Evolutionary conservation across 2,888 invertebrate genomes (phyloP), one percentile per base, ranked within the genome.

Genomic region (Harpalus rubripes): DNA sequence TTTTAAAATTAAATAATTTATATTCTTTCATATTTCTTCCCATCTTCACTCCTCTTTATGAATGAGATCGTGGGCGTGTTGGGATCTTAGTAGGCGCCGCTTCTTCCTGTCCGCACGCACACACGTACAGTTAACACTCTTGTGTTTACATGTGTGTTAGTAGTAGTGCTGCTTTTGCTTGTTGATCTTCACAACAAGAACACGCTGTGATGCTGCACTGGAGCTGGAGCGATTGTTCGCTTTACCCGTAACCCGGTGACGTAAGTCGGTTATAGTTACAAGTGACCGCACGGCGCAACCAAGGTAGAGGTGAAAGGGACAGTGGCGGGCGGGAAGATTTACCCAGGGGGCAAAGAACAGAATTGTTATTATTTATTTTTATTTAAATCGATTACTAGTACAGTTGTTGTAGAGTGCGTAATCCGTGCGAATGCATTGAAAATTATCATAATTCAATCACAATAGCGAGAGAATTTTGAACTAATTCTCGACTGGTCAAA

Each of bases 221-320:
- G 12, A 10, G 44, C 44, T 44, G 44, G 8, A 52, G 44, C 32
- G 32, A 32, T 79, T 79, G 52, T 56, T 16, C 63, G 7, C 18
- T 63, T 12, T 12, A 39, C 15, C 41, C 79, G 58, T 16, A 39
- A 41, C 44, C 41, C 26, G 63, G 58, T 79, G 79, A 79, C 79
- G 79, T 79, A 79, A 79, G 79, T 79, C 79, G 79, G 32, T 79
- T 52, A 56, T 79, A 56, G 56, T 63, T 63, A 63, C 63, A 63
- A 63, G 63, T 63, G 63, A 63, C 63, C 63, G 32, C 22, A 18
- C 59, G 15, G 56, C 4, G 26, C 68, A 32, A 32, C 7, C 44
- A 39, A 74, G 74, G 74, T 74, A 74, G 26, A 56, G 79, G 79
- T 59, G 79, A 79, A 79, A 79, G 79, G 79, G 10, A 10, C 79